Percentiles rank a stretch among this genome's conserved stretches.
Conservation (phyloP, 2,888 invertebrate species). For the Chalcis sispes region DNA sequence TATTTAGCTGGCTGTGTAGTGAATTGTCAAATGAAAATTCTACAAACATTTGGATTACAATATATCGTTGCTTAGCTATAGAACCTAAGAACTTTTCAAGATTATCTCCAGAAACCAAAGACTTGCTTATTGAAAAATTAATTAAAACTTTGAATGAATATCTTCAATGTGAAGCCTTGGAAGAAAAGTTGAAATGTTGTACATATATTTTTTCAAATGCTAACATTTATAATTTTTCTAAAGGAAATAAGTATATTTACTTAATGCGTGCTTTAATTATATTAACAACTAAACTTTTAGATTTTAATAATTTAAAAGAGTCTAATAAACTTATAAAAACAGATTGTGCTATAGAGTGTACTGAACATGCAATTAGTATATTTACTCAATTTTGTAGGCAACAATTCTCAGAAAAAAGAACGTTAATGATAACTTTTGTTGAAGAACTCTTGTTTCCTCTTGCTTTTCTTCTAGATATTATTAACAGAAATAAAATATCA, state of each 20-base stretch:
- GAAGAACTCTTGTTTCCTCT: slow-evolving; percentile 65
- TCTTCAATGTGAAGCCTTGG: slow-evolving; percentile 26
- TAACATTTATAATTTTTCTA: slow-evolving; percentile 64
- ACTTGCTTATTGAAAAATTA: slow-evolving; percentile 61
- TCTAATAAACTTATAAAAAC: slow-evolving; percentile 1
- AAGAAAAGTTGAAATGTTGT: slow-evolving; percentile 61
- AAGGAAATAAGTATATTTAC: slow-evolving; percentile 58
- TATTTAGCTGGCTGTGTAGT: slow-evolving; percentile 77
- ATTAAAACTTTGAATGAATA: slow-evolving; percentile 57
- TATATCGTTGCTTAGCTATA: slow-evolving; percentile 62
- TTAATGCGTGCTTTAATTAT: slow-evolving; percentile 60
- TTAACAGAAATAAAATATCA: slow-evolving; percentile 26
- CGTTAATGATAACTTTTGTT: slow-evolving; percentile 62
- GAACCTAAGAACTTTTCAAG: slow-evolving; percentile 55
- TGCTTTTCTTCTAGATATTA: slow-evolving; percentile 59
- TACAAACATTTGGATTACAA: slow-evolving; percentile 59
- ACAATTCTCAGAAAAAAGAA: slow-evolving; percentile 57
- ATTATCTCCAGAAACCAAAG: slow-evolving; percentile 61
- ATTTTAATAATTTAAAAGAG: slow-evolving; percentile 10
- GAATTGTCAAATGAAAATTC: slow-evolving; percentile 50
- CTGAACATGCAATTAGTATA: slow-evolving; percentile 52
- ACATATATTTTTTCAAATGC: slow-evolving; percentile 58
- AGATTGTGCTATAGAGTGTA: slow-evolving; percentile 49
- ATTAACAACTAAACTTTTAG: slow-evolving; percentile 50
- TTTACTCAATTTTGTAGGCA: slow-evolving; percentile 64